phyloP scores from a whole-genome alignment of 2,797 vertebrate genomes.

The Sphenodon punctatus region DNA sequence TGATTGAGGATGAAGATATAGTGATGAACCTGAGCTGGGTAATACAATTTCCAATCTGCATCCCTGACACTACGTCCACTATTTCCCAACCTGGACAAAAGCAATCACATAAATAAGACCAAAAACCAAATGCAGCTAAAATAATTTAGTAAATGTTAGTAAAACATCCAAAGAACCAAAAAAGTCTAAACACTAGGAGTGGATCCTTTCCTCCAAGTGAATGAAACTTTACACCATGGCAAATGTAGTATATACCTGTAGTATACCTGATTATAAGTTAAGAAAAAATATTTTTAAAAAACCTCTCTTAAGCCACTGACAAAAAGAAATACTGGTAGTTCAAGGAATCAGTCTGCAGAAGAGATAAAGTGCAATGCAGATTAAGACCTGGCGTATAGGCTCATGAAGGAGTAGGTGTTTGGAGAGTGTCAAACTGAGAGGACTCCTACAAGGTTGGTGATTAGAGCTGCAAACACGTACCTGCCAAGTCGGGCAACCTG shows the following conservation, averaged over 20 bases:
- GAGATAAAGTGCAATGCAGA: background rate
- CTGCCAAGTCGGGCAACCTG: no score
- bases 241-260: background rate
- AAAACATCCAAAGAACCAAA: slow-evolving; percentile 15
- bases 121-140: background rate
- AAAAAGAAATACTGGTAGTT: slow-evolving; percentile 29
- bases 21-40: background rate
- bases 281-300: background rate
- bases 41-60: background rate
- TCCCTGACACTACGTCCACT: background rate
- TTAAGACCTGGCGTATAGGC: no score
- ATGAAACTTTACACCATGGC: no score
- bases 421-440: no score
- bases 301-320: background rate
- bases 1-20: background rate
- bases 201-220: background rate
- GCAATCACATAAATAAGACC: background rate
- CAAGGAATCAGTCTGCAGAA: background rate
- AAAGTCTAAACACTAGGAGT: no score
- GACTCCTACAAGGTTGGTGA: no score
- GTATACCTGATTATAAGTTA: no score
- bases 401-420: no score
- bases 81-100: background rate
- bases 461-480: no score
- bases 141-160: background rate